Evolutionary conservation across 1,140 invertebrate genomes (phyloP).

Genomic region (Diuraphis noxia): DNA sequence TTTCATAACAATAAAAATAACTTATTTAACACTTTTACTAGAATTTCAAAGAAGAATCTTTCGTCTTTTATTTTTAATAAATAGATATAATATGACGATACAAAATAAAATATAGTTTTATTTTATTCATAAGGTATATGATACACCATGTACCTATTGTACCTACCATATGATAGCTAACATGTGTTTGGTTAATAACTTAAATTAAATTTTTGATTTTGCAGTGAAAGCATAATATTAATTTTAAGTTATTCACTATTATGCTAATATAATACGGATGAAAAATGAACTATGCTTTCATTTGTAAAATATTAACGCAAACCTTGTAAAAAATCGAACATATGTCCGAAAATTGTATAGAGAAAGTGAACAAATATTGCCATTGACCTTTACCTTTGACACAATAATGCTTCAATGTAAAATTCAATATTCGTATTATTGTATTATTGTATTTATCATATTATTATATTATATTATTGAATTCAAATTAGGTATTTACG

Average conservation of each 20-base stretch:
- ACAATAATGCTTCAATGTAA: conserved; percentile 10
- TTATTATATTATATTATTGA: conserved; percentile 22
- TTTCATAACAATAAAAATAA: background rate
- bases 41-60: background rate
- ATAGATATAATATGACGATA: background rate
- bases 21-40: background rate
- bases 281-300: background rate
- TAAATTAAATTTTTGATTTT: background rate
- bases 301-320: background rate
- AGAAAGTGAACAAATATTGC: conserved; percentile 33
- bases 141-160: no score
- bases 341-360: background rate
- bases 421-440: background rate
- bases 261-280: background rate
- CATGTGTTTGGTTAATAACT: background rate
- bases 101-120: background rate
- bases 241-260: background rate
- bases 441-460: background rate
- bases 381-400: conserved; percentile 46
- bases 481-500: background rate
- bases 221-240: background rate
- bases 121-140: no score
- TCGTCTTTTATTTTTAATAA: background rate
- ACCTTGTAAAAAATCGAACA: background rate
- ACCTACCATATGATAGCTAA: background rate